These are phyloP conservation scores for Microctenopoma lineatum DNA, from an alignment of 2,797 vertebrate genomes.

Conservation along the genomic window DNA sequence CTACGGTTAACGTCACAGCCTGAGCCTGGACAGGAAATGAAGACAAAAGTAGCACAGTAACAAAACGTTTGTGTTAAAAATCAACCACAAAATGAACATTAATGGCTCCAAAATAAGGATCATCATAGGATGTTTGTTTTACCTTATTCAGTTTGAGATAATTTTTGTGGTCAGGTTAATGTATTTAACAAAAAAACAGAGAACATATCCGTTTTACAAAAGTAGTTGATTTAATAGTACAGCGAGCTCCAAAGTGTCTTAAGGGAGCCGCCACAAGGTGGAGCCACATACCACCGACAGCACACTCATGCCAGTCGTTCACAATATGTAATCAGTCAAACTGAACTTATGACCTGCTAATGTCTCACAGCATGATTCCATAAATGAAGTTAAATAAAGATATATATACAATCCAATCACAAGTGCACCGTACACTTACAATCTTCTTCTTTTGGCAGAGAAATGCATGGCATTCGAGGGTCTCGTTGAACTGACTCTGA, in stretches of 20 bases:
- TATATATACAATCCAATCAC: not conserved
- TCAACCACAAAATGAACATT: not conserved
- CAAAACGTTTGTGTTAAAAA: not conserved
- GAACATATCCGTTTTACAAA: not conserved
- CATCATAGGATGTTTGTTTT: not conserved
- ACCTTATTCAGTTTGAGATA: too few species aligned
- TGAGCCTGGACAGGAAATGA: conserved; percentile 82
- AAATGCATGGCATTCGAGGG: conserved; percentile 92
- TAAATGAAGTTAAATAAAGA: not conserved
- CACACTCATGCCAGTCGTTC: not conserved
- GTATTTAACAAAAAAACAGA: too few species aligned
- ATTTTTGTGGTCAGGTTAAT: too few species aligned
- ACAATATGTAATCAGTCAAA: not conserved
- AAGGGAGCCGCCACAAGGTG: conserved; percentile 65
- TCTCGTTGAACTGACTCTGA: conserved; percentile 90
- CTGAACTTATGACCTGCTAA: not conserved
- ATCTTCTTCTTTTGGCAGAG: conserved; percentile 95
- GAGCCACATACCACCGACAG: conserved; percentile 50
- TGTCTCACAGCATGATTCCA: not conserved
- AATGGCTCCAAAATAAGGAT: too few species aligned
- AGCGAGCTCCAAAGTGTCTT: not conserved
- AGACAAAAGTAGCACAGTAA: not conserved
- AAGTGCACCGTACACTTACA: conserved; percentile 77
- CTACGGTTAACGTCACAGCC: conserved; percentile 93
- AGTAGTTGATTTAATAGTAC: not conserved